phyloP scores from a whole-genome alignment of 2,113 vertebrate genomes.

The Nibea coibor region DNA sequence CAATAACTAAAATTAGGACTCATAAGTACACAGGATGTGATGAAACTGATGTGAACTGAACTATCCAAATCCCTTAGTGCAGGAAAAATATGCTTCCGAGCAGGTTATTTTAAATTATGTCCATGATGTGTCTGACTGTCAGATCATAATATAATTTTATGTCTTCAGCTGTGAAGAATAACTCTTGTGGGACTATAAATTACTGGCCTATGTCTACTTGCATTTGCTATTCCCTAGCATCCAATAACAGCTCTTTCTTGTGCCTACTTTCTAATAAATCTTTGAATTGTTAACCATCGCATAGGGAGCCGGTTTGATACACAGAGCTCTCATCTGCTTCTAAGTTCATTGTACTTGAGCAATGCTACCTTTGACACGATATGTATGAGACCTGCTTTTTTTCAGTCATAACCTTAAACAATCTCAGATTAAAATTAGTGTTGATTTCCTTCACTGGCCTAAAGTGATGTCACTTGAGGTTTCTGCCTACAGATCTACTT shows the following conservation, averaged over 20 bases:
- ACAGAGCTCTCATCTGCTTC: conserved; percentile 51
- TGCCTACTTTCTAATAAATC: conserved; percentile 70
- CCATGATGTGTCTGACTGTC: conserved; percentile 60
- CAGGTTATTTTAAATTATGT: conserved; percentile 59
- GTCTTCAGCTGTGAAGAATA: conserved; percentile 54
- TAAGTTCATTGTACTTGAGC: conserved; percentile 29
- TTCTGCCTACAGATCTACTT: conserved; percentile 26
- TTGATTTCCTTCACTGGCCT: conserved; percentile 25
- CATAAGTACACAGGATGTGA: conserved; percentile 3
- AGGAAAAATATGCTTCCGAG: conserved; percentile 31
- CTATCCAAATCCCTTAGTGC: conserved; percentile 24
- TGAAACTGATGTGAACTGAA: conserved; percentile 18
- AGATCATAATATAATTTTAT: conserved; percentile 66
- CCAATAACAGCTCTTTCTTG: conserved; percentile 59
- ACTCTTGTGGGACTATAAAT: conserved; percentile 68
- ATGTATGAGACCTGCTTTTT: neutral
- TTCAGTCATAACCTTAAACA: neutral
- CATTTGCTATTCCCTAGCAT: conserved; percentile 61
- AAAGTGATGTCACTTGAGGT: conserved; percentile 26
- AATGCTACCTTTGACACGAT: conserved; percentile 8
- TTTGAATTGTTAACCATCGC: conserved; percentile 67
- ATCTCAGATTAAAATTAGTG: conserved; percentile 9
- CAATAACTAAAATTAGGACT: conserved; percentile 32
- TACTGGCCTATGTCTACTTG: conserved; percentile 60
- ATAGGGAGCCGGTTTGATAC: conserved; percentile 50